A percentile compares a stretch with the other conserved stretches of the same genome.
phyloP scores from a whole-genome alignment of 2,113 vertebrate genomes.

The Thunnus maccoyii region DNA sequence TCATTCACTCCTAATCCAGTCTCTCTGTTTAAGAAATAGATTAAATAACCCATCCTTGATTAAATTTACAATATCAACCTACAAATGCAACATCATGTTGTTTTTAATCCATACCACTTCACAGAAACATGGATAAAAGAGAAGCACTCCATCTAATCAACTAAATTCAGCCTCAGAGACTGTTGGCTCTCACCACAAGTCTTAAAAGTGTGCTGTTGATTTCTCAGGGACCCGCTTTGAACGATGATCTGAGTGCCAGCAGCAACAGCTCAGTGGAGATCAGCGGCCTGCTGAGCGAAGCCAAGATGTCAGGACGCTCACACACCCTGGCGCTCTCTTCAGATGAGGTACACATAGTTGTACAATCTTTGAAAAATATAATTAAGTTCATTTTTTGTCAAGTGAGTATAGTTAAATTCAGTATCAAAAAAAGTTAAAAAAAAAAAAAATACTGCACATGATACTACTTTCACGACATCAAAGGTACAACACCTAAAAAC shows the following conservation, averaged over 20 bases:
- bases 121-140: slow-evolving; percentile 28
- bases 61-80: slow-evolving; percentile 20
- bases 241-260: slow-evolving; percentile 93
- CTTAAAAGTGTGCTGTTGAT: slow-evolving; percentile 27
- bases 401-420: background rate
- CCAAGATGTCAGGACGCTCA: slow-evolving; percentile 86
- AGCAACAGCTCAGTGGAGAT: slow-evolving; percentile 94
- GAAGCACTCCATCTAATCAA: slow-evolving; percentile 38
- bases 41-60: slow-evolving; percentile 26
- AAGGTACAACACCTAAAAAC: background rate
- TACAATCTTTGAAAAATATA: too few relatives aligned
- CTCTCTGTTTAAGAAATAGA: slow-evolving; percentile 12
- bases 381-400: too few relatives aligned
- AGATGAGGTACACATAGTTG: slow-evolving; percentile 90
- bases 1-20: background rate
- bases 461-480: background rate
- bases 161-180: slow-evolving; percentile 21
- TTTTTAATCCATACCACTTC: slow-evolving; percentile 39
- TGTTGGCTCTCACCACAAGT: slow-evolving; percentile 15
- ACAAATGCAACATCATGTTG: slow-evolving; percentile 17
- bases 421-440: background rate
- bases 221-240: slow-evolving; percentile 88
- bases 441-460: background rate
- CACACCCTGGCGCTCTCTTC: slow-evolving; percentile 89
- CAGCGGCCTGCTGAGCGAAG: slow-evolving; percentile 88